Evolutionary conservation across 2,888 invertebrate species (phyloP).

Genomic region (Pyrochroa serraticornis): DNA sequence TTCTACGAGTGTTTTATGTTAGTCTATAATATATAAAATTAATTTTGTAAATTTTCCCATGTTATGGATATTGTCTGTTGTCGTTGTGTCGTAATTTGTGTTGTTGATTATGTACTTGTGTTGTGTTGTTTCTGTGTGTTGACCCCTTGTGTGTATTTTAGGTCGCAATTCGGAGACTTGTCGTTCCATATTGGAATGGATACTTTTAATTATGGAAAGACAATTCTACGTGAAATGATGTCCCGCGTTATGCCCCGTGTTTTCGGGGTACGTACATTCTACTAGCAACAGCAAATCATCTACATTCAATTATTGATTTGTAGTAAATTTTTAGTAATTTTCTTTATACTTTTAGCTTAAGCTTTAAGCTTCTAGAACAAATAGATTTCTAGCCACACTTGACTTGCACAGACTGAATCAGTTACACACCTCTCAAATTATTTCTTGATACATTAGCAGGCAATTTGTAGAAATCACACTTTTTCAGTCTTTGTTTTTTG

Average conservation of each 20-base stretch:
- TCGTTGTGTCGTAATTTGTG: neutral
- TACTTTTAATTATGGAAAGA: slow-evolving; percentile 51
- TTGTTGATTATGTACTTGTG: neutral
- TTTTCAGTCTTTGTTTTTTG: no score
- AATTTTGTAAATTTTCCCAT: neutral
- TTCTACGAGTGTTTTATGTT: no score
- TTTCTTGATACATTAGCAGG: no score
- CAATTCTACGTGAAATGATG: slow-evolving; percentile 51
- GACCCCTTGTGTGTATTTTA: slow-evolving; percentile 26
- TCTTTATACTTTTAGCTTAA: no score
- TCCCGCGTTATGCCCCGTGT: slow-evolving; percentile 49
- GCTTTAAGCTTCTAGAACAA: no score
- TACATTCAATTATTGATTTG: neutral
- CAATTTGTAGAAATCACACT: no score
- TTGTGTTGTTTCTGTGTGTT: slow-evolving; percentile 2
- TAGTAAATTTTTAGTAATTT: slow-evolving; percentile 5
- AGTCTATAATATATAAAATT: no score
- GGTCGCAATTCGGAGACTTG: slow-evolving; percentile 33
- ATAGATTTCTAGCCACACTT: no score
- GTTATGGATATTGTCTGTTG: neutral
- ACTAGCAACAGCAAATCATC: neutral
- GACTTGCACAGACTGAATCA: no score
- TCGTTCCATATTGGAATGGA: slow-evolving; percentile 47
- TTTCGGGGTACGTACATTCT: slow-evolving; percentile 49
- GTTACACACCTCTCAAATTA: no score